Evolutionary conservation across 2,113 vertebrate genomes (phyloP).

Genomic region (Cacatua alba): DNA sequence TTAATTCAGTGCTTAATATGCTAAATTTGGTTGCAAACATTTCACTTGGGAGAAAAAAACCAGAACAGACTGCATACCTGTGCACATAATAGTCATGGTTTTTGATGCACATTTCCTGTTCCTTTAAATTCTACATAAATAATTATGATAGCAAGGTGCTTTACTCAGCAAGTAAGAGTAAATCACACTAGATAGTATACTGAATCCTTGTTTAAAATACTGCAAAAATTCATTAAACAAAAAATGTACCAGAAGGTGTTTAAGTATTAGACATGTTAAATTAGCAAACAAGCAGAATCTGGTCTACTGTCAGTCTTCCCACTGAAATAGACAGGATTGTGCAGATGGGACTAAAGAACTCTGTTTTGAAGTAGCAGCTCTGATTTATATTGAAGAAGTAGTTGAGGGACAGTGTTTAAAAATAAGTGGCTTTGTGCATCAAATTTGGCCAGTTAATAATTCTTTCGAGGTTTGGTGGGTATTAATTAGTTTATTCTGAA

Average conservation of each 20-base stretch:
- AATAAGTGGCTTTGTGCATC: not conserved
- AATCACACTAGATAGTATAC: not conserved
- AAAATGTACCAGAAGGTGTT: not conserved
- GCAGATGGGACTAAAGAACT: not conserved
- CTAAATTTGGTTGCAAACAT: not conserved
- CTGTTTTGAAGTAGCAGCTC: not conserved
- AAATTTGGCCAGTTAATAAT: not conserved
- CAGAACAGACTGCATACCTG: not conserved
- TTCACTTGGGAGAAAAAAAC: not conserved
- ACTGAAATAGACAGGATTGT: not conserved
- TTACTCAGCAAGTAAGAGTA: conserved; percentile 12
- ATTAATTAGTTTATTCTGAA: conserved; percentile 23
- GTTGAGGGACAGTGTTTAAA: not conserved
- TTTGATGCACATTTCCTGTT: not conserved
- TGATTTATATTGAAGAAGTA: not conserved
- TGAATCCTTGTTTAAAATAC: not conserved
- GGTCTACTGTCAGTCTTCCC: not conserved
- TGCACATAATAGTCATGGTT: not conserved
- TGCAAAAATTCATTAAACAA: not conserved
- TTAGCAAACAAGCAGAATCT: not conserved
- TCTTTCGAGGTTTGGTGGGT: not conserved
- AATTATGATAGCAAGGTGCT: conserved; percentile 14
- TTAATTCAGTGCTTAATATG: not conserved
- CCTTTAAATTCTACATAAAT: not conserved
- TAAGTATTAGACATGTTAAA: not conserved